phyloP scores from a whole-genome alignment of 2,113 vertebrate genomes.

The Callithrix jacchus region DNA sequence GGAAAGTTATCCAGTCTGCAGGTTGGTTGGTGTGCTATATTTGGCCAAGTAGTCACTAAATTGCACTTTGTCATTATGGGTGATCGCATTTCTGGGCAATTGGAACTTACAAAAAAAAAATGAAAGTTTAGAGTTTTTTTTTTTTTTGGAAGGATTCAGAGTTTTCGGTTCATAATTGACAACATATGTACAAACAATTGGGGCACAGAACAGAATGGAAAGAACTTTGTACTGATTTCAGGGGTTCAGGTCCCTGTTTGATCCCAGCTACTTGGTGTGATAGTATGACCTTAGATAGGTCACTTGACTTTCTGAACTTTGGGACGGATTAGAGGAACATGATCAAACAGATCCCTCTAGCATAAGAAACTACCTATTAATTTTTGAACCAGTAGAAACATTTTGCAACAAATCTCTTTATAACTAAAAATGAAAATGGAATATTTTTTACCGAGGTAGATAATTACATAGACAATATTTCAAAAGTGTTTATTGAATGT shows the following conservation, averaged over 20 bases:
- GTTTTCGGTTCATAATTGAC: conserved; percentile 62
- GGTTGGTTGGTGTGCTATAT: conserved; percentile 34
- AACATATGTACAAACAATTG: conserved; percentile 56
- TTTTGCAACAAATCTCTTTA: conserved; percentile 35
- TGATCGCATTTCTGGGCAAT: conserved; percentile 56
- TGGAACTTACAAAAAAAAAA: neutral
- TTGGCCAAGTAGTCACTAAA: conserved; percentile 62
- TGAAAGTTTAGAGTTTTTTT: neutral
- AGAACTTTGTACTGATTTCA: neutral
- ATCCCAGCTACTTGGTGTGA: neutral
- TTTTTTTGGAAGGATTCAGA: conserved; percentile 44
- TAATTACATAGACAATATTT: conserved; percentile 55
- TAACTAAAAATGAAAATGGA: conserved; percentile 20
- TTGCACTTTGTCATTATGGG: conserved; percentile 59
- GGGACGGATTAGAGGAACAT: neutral
- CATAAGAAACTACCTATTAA: neutral
- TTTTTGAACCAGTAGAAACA: conserved; percentile 35
- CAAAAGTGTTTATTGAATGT: conserved; percentile 33
- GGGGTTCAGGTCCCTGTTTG: conserved; percentile 24
- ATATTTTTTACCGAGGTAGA: conserved; percentile 18
- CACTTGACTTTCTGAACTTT: conserved; percentile 30
- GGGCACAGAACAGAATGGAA: neutral
- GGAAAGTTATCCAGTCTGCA: conserved; percentile 50
- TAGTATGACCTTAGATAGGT: neutral
- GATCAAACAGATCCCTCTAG: neutral